Evolutionary conservation across 1,140 invertebrate species (phyloP).

Genomic region (Dryas iulia): DNA sequence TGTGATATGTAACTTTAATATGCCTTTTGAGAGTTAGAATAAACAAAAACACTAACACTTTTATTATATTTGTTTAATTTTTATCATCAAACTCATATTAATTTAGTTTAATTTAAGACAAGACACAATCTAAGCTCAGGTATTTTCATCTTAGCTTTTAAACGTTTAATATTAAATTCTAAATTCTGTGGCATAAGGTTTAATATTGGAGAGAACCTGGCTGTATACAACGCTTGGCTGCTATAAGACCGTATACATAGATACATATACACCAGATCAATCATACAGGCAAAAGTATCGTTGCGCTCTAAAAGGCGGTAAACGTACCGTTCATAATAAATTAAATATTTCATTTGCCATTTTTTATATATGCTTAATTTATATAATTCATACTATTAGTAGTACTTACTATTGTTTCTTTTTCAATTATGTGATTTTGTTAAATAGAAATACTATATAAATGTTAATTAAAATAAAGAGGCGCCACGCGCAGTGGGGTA

Average conservation of each 20-base stretch:
- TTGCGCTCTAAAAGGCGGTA: constrained; percentile 8
- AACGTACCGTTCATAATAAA: not conserved
- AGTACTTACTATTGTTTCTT: not conserved
- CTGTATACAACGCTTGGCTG: not conserved
- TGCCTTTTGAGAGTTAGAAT: not conserved
- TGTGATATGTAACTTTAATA: not conserved
- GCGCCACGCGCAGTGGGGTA: too few relatives aligned
- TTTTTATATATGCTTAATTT: not conserved
- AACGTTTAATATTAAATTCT: not conserved
- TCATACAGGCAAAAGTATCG: constrained; percentile 11
- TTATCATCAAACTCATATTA: constrained; percentile 18
- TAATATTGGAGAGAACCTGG: not conserved
- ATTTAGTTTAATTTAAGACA: constrained; percentile 34
- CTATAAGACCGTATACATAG: not conserved
- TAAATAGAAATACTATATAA: too few relatives aligned
- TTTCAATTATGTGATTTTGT: too few relatives aligned
- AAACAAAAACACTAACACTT: not conserved
- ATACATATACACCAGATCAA: constrained; percentile 16
- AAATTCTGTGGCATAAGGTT: not conserved
- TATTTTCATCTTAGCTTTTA: constrained; percentile 7
- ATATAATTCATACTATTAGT: not conserved
- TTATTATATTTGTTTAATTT: constrained; percentile 7
- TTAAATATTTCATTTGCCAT: not conserved
- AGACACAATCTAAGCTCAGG: constrained; percentile 7
- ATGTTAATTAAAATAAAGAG: too few relatives aligned